phyloP scores from a whole-genome alignment of 1,140 invertebrate genomes.

The Bradysia coprophila region DNA sequence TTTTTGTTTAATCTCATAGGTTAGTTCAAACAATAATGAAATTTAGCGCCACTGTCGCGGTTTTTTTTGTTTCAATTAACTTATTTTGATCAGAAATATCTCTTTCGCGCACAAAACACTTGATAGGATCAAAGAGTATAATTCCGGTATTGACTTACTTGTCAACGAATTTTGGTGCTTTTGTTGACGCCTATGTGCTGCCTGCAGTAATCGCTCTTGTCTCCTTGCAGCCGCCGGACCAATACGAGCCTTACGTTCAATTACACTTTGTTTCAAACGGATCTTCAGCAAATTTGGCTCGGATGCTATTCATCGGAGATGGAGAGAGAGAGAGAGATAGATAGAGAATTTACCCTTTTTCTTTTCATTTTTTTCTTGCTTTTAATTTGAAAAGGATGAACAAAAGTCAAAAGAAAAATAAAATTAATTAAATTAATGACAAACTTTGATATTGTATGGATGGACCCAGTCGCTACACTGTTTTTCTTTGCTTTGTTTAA shows the following conservation, averaged over 20 bases:
- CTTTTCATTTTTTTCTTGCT: conserved; percentile 1
- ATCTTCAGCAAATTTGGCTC: conserved; percentile 95
- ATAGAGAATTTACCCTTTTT: background rate
- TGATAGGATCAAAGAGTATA: no score
- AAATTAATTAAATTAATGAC: background rate
- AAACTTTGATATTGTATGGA: background rate
- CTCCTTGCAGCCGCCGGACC: conserved; percentile 70
- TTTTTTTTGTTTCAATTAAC: no score
- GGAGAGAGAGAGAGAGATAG: background rate
- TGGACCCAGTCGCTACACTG: no score
- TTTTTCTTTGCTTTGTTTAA: no score
- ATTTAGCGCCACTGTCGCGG: no score
- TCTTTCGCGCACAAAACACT: no score
- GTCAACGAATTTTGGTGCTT: conserved; percentile 32
- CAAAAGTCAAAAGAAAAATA: conserved; percentile 1
- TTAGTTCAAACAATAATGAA: background rate
- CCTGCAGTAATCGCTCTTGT: conserved; percentile 52
- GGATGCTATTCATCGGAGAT: no score
- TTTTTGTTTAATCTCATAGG: background rate
- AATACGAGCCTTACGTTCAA: conserved; percentile 60
- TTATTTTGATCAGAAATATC: no score
- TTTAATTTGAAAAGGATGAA: background rate
- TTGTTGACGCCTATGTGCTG: conserved; percentile 44
- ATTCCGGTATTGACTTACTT: no score
- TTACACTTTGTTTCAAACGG: conserved; percentile 86